Base-by-base conservation (phyloP, 2,888 invertebrate genomes). In the Onthophagus sagittarius region DNA sequence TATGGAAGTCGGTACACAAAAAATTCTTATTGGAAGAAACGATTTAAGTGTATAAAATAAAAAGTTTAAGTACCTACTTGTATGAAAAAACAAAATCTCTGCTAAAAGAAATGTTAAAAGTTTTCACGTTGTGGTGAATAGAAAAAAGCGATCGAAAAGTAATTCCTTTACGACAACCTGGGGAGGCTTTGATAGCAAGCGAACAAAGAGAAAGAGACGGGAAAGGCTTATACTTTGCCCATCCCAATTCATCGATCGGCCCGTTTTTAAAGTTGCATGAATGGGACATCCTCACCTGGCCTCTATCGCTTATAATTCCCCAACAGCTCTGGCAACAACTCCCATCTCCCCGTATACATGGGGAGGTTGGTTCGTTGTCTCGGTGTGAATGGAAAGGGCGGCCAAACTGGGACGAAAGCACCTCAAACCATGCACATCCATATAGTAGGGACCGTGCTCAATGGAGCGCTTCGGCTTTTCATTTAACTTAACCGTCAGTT, bases 401-500 rank as follows among this genome's bases (percentile, higher is more conserved):
- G 3, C 39, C 39, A 53, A 53, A 53, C 39, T 53, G 39, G 39
- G 39, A 53, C 39, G 39, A 53, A 53, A 53, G 23, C 23, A 23
- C 23, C 23, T 23, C 23, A 23, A 1, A 53, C 39, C 39, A 53
- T 23, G 23, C 23, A 23, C 23, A 23, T 23, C 23, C 23, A 23
- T 23, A 53, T 11, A 53, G 39, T 53, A 11, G 11, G 39, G 39
- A 53, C 11, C 1, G 31, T 5, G 67, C 23, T 70, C 72, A 74
- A 72, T 72, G 72, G 72, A 62, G 39, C 72, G 74, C 53, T 69
- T 67, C 23, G 62, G 70, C 69, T 75, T 73, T 75, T 75, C 75
- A 75, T 75, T 73, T 31, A 72, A 75, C 71, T 73, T 31, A 72
- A 75, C 72, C 71, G 75, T 75, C 75, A 75, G 71, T 73, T 70